Conservation (phyloP, 2,888 invertebrate species). For the Cylloceria caligata region DNA sequence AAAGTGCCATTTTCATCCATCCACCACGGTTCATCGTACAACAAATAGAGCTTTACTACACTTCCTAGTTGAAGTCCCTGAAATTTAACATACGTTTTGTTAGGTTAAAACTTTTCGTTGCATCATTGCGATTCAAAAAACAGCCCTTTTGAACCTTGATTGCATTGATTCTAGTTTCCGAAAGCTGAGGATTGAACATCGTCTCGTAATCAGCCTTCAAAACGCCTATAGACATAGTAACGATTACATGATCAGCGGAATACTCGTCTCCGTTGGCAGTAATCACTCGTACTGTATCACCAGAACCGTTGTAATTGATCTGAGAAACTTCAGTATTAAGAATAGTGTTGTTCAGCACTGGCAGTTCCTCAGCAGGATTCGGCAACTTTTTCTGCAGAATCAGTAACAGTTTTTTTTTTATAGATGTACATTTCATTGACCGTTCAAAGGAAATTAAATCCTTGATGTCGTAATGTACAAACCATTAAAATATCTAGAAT, state of each 20-base stretch:
- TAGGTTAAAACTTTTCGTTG: conserved; percentile 15
- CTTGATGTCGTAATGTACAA: conserved; percentile 17
- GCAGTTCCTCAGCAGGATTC: conserved; percentile 76
- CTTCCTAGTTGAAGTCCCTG: conserved; percentile 87
- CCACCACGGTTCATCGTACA: conserved; percentile 85
- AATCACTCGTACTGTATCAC: conserved; percentile 68
- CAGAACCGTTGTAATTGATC: conserved; percentile 73
- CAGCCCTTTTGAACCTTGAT: conserved; percentile 83
- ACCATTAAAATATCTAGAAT: conserved; percentile 80
- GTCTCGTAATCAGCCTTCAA: conserved; percentile 86
- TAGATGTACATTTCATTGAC: too few species aligned
- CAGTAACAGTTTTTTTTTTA: background rate
- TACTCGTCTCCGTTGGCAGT: conserved; percentile 85
- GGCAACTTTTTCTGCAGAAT: conserved; percentile 78
- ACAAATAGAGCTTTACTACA: conserved; percentile 89
- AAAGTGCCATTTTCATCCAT: conserved; percentile 11
- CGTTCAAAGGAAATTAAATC: background rate
- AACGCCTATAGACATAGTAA: conserved; percentile 90
- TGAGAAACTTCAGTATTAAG: conserved; percentile 75
- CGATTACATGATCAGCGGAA: conserved; percentile 88
- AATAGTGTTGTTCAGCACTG: conserved; percentile 76
- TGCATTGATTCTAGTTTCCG: conserved; percentile 85
- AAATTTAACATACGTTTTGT: conserved; percentile 16
- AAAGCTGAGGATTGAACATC: conserved; percentile 87
- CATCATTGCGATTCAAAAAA: background rate